Percentiles rank a stretch among this genome's conserved stretches.
phyloP scores from a whole-genome alignment of 1,140 invertebrate genomes.

The Homalodisca vitripennis region DNA sequence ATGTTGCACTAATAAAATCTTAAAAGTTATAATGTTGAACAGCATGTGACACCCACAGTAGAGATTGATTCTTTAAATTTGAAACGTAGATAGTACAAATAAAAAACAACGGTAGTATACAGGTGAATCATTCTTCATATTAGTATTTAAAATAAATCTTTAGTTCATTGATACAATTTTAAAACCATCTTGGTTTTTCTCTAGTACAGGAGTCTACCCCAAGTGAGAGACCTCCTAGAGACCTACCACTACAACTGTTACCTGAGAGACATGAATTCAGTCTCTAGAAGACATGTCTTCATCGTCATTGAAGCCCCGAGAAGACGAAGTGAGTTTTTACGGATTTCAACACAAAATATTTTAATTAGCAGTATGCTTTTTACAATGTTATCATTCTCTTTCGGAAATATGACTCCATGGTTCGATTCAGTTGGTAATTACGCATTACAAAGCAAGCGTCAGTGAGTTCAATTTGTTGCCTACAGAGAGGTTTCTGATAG shows the following conservation, averaged over 20 bases:
- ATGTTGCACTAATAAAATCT: too few relatives aligned
- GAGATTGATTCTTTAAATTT: too few relatives aligned
- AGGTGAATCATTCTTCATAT: too few relatives aligned
- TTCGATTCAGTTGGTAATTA: background rate
- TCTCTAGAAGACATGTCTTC: background rate
- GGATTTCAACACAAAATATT: background rate
- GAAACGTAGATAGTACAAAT: too few relatives aligned
- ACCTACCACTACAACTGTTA: background rate
- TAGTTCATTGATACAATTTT: too few relatives aligned
- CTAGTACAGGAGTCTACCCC: constrained; percentile 5
- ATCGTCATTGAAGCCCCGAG: background rate
- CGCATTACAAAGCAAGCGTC: background rate
- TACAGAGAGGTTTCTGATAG: background rate
- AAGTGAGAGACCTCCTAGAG: background rate
- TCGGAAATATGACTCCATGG: background rate
- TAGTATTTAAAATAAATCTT: too few relatives aligned
- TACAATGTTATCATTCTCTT: background rate
- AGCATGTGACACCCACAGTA: too few relatives aligned
- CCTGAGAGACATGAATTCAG: background rate
- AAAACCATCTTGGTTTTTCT: too few relatives aligned
- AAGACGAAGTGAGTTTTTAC: background rate
- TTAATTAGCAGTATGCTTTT: background rate
- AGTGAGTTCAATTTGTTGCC: background rate
- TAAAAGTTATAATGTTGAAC: too few relatives aligned
- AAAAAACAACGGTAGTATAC: too few relatives aligned